Conservation (phyloP, 2,797 vertebrate genomes). For the Phaenicophaeus curvirostris region DNA sequence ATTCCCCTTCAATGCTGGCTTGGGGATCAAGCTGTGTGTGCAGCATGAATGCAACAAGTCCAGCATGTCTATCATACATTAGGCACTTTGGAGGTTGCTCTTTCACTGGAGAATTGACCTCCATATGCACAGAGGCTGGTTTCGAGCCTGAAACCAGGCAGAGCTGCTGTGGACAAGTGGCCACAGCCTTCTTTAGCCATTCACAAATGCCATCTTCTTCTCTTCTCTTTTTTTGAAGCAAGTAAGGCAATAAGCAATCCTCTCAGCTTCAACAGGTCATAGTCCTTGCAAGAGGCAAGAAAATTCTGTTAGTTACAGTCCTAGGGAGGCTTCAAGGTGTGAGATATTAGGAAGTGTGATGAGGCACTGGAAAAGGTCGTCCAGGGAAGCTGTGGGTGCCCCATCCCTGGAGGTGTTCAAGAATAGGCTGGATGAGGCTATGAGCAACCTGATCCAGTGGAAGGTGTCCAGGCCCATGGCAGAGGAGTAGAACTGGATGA, state of each 20-base stretch:
- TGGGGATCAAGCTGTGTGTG: neutral
- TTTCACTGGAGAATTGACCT: neutral
- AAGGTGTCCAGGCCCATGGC: too few relatives aligned
- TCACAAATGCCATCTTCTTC: neutral
- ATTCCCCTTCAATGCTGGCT: too few relatives aligned
- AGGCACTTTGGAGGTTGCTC: neutral
- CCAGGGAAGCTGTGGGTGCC: too few relatives aligned
- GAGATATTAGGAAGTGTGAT: too few relatives aligned
- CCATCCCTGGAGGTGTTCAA: too few relatives aligned
- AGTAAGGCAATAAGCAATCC: neutral
- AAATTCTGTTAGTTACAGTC: neutral
- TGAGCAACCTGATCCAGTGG: too few relatives aligned
- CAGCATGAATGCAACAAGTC: too few relatives aligned
- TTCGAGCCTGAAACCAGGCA: neutral
- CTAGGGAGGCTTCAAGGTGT: neutral
- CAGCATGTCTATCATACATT: neutral
- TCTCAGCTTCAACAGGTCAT: neutral
- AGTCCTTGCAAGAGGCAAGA: neutral
- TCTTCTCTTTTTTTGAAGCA: neutral
- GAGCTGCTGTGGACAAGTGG: neutral
- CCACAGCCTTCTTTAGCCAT: neutral
- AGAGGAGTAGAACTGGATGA: too few relatives aligned
- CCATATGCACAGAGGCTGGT: neutral
- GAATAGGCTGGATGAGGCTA: too few relatives aligned
- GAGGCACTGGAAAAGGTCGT: too few relatives aligned